A percentile compares a stretch with the other conserved stretches of the same genome.
phyloP scores from a whole-genome alignment of 2,113 vertebrate genomes.

The Mormoops blainvillei region DNA sequence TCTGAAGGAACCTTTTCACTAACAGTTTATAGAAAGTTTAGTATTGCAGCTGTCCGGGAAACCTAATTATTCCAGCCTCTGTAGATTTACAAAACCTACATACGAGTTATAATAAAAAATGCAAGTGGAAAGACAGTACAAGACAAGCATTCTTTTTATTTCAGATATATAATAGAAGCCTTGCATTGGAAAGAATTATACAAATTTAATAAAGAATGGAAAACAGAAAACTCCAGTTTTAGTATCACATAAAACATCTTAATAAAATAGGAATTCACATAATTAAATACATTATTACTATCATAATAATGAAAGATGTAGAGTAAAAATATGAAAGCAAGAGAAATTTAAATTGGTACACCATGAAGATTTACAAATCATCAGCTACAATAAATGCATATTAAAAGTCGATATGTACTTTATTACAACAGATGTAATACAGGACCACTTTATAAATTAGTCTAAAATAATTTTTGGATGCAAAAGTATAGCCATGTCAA shows the following conservation, averaged over 20 bases:
- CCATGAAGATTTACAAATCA: not conserved
- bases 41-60: slow-evolving; percentile 20
- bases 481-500: not conserved
- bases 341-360: not conserved
- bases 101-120: not conserved
- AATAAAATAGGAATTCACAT: not conserved
- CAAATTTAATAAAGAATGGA: slow-evolving; percentile 38
- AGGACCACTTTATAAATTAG: not conserved
- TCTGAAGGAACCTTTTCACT: slow-evolving; percentile 37
- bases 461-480: not conserved
- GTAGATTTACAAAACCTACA: not conserved
- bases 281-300: not conserved
- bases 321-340: slow-evolving; percentile 45
- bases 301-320: not conserved
- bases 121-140: slow-evolving; percentile 22
- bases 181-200: not conserved
- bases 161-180: not conserved
- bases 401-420: slow-evolving; percentile 61
- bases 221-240: slow-evolving; percentile 45
- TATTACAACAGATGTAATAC: slow-evolving; percentile 31
- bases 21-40: slow-evolving; percentile 44
- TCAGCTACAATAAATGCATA: slow-evolving; percentile 43
- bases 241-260: not conserved
- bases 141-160: slow-evolving; percentile 9
- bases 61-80: slow-evolving; percentile 61